Evolutionary conservation across 2,113 vertebrate species (phyloP), one percentile per base, ranked within the genome.

Genomic region (Sylvicapra grimmia): DNA sequence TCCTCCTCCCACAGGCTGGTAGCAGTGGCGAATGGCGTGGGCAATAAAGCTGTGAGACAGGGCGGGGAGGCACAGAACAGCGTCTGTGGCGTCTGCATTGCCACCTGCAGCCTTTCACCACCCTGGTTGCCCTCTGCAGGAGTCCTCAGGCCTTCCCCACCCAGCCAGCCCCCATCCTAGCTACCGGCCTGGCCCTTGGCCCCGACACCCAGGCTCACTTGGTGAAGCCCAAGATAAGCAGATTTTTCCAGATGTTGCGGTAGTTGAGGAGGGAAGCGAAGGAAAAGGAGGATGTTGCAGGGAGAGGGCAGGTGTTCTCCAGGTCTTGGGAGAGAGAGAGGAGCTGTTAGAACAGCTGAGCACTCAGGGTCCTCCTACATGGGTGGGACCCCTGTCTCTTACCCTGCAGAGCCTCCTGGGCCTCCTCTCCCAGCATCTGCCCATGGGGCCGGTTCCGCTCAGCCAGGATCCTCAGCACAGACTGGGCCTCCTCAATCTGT

Each of bases 191-290:
- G 77, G 93, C 93, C 94, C 90, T 93, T 53, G 53, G 95, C 65
- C 90, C 96, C 79, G 53, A 94, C 91, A 96, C 96, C 40, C 94
- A 68, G 97, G 98, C 99, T 99, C 98, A 99, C 99, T 99, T 99
- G 98, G 99, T 99, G 98, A 99, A 99, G 96, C 99, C 99, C 36
- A 99, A 99, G 97, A 99, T 99, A 95, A 99, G 99, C 36, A 99
- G 97, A 97, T 99, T 99, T 98, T 99, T 99, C 99, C 99, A 99
- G 98, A 99, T 99, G 99, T 99, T 99, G 97, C 99, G 99, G 98
- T 99, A 99, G 98, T 99, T 99, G 96, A 99, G 98, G 82, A 99
- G 99, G 91, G 99, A 99, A 0, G 98, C 97, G 80, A 99, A 98
- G 90, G 99, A 99, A 96, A 99, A 98, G 94, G 98, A 98, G 21